Conservation (phyloP, 2,113 vertebrate species). For the Trematocara unimaculatum region DNA sequence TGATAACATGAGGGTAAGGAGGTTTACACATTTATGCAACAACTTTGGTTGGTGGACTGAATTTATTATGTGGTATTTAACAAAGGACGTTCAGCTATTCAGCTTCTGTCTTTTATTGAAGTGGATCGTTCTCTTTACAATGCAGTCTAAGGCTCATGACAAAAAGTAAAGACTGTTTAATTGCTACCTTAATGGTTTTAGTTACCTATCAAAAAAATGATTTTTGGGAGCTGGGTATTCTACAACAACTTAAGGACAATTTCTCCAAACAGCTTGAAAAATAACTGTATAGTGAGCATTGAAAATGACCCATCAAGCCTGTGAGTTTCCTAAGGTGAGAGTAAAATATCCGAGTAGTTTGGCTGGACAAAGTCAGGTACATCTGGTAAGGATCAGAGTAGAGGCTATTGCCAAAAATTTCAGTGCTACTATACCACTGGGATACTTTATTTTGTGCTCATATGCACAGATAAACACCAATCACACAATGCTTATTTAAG, state of each 20-base stretch:
- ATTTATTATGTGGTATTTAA: not conserved
- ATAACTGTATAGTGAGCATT: not conserved
- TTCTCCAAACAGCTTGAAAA: not conserved
- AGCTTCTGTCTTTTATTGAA: not conserved
- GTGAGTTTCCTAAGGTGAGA: not conserved
- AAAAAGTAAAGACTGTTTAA: not conserved
- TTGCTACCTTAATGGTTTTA: not conserved
- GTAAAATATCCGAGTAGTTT: not conserved
- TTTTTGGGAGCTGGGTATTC: not conserved
- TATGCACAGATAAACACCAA: not conserved
- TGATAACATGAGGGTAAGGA: not conserved
- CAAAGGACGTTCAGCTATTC: not conserved
- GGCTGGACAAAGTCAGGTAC: not conserved
- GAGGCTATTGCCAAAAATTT: not conserved
- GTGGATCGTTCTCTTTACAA: not conserved
- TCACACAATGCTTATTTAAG: not conserved
- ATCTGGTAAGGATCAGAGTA: not conserved
- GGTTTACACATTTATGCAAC: not conserved
- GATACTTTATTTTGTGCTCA: not conserved
- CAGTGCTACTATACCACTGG: not conserved
- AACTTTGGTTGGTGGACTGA: not conserved
- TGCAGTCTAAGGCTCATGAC: not conserved
- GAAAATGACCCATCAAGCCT: not conserved
- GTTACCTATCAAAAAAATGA: not conserved
- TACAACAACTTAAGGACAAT: not conserved